Conservation (phyloP, 2,888 invertebrate species). For the Leptinotarsa rubiginosa region DNA sequence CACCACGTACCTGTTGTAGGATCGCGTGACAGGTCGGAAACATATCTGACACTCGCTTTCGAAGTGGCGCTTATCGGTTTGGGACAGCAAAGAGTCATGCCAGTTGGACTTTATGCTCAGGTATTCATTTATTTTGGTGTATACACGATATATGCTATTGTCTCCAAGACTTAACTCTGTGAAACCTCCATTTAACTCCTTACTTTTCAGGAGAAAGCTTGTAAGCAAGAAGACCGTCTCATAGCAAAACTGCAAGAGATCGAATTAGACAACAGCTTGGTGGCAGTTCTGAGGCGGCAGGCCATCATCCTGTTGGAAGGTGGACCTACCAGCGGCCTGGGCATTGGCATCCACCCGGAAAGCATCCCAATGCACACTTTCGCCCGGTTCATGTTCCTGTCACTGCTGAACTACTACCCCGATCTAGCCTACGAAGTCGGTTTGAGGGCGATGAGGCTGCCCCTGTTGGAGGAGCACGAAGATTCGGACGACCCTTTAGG, state of each 20-base stretch:
- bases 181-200: not conserved
- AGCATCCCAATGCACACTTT: conserved; percentile 89
- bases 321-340: conserved; percentile 82
- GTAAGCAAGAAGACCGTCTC: conserved; percentile 82
- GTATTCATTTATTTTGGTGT: conserved; percentile 56
- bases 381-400: conserved; percentile 82
- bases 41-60: conserved; percentile 80
- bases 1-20: conserved; percentile 83
- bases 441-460: conserved; percentile 81
- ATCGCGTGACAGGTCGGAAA: conserved; percentile 79
- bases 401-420: conserved; percentile 79
- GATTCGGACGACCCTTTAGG: conserved; percentile 73
- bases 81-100: conserved; percentile 83
- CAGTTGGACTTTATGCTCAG: conserved; percentile 83
- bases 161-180: not conserved
- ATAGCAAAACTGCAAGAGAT: conserved; percentile 82
- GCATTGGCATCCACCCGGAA: conserved; percentile 81
- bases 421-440: conserved; percentile 86
- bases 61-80: conserved; percentile 84
- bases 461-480: conserved; percentile 80
- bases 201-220: conserved; percentile 71
- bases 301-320: conserved; percentile 79
- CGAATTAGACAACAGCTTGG: conserved; percentile 78
- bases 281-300: conserved; percentile 76
- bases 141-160: not conserved